phyloP scores from a whole-genome alignment of 2,113 vertebrate species.

The Rutilus rutilus region DNA sequence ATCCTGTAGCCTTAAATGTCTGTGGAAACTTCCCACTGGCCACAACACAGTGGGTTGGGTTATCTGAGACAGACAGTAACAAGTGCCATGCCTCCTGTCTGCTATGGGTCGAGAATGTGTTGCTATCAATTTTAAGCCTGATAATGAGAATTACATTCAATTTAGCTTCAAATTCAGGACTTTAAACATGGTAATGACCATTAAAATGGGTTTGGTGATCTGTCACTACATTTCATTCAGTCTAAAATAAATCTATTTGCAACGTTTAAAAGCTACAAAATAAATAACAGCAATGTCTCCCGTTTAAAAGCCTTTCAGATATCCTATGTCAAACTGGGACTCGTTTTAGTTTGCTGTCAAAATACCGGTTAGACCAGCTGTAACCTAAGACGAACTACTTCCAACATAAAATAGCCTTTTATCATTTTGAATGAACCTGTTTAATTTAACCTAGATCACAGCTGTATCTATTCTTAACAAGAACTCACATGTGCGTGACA shows the following conservation, averaged over 20 bases:
- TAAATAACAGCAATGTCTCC: neutral
- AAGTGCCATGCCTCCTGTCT: conserved; percentile 28
- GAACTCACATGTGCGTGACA: neutral
- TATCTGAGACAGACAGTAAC: conserved; percentile 39
- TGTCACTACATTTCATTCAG: neutral
- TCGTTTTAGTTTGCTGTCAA: neutral
- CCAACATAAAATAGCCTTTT: neutral
- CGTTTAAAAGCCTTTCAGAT: neutral
- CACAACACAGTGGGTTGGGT: conserved; percentile 41
- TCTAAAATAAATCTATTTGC: neutral
- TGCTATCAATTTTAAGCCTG: neutral
- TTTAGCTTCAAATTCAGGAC: neutral
- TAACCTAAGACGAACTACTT: neutral
- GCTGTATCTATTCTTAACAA: neutral
- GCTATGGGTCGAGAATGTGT: neutral
- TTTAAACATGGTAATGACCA: neutral
- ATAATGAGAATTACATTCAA: neutral
- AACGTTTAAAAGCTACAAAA: neutral
- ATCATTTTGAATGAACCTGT: neutral
- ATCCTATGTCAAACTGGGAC: neutral
- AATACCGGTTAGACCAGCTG: neutral
- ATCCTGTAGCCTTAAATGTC: conserved; percentile 58
- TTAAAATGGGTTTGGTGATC: neutral
- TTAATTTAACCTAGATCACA: neutral
- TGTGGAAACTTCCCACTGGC: conserved; percentile 60